Evolutionary conservation across 1,140 invertebrate species (phyloP), one percentile per base, ranked within the genome.

Genomic region (Zaprionus tsacasi): DNA sequence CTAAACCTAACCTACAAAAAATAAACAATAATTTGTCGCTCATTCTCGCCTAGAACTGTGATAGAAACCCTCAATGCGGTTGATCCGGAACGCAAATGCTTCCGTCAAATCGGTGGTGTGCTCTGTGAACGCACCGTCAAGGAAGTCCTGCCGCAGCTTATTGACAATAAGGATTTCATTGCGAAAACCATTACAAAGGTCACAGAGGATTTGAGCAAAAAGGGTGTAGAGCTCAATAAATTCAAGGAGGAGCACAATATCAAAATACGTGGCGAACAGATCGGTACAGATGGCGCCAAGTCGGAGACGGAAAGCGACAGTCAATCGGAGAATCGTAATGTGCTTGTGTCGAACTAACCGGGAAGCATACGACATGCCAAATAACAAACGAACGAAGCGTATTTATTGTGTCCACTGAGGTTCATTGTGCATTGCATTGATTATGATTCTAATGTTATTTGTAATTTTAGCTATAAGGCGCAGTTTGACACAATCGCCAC

Each of bases 181-280:
- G 94, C 94, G 5, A 95, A 96, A 93, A 94, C 97, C 3, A 95
- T 98, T 59, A 95, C 96, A 90, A 94, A 94, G 59, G 93, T 98
- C 12, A 96, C 96, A 57, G 96, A 96, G 56, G 96, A 98, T 92
- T 93, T 99, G 12, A 94, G 95, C 38, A 95, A 95, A 76, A 99
- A 99, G 93, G 98, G 98, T 6, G 93, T 95, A 57, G 98, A 99
- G 93, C 96, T 99, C 38, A 98, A 99, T 92, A 96, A 98, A 76
- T 99, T 97, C 93, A 97, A 98, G 91, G 97, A 98, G 90, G 96
- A 97, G 82, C 94, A 99, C 88, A 97, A 98, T 92, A 98, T 99
- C 80, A 95, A 94, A 88, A 95, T 97, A 80, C 94, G 95, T 81
- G 95, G 95, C 1, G 95, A 95, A 63, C 94, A 94, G 70, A 75